Base-by-base conservation (phyloP, 1,140 invertebrate genomes). In the Seison nebaliae region DNA sequence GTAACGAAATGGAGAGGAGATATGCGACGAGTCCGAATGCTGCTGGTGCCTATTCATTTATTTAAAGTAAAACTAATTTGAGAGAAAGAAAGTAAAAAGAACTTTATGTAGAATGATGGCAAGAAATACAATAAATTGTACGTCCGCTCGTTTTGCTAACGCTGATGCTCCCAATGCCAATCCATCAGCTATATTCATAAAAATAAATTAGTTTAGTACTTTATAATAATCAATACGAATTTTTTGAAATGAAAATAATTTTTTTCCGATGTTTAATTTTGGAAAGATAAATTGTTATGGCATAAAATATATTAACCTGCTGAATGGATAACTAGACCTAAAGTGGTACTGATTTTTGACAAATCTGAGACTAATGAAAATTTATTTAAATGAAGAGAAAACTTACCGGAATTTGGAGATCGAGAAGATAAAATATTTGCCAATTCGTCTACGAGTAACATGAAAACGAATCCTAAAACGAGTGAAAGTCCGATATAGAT, bases 31-130 rank as follows among this genome's bases (percentile, higher is more conserved):
- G 63, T 22, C 86, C 88, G 67, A 98, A 96, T 5, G 88, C 80
- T 17, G 88, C 84, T 4, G 88, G 88, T 9, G 81, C 84, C 72
- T 75, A 47, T 35, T 56, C 50, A 26, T 39, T 34, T 34, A 42
- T 46, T 44, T 45, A 30, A 28, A 14, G 43, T 22, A 30, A 26
- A 32, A 31, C 19, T 28, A 24, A 19, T 17, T 17, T 32, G 16
- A 11, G 29, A 29, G 12, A 32, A 15, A 16, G 12, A 14, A 11
- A 5, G 12, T 11, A 7, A 26, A 19, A 39, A 29, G 45, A 56
- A 74, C 73, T 64, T 98, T 98, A 51, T 98, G 88, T 11, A 98
- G 62, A 83, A 98, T 94, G 44, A 96, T 94, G 17, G 88, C 88
- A 19, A 65, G 41, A 56, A 96, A 96, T 14, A 98, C 81, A 44